Evolutionary conservation across 1,140 invertebrate genomes (phyloP).

Genomic region (Onthophagus taurus): DNA sequence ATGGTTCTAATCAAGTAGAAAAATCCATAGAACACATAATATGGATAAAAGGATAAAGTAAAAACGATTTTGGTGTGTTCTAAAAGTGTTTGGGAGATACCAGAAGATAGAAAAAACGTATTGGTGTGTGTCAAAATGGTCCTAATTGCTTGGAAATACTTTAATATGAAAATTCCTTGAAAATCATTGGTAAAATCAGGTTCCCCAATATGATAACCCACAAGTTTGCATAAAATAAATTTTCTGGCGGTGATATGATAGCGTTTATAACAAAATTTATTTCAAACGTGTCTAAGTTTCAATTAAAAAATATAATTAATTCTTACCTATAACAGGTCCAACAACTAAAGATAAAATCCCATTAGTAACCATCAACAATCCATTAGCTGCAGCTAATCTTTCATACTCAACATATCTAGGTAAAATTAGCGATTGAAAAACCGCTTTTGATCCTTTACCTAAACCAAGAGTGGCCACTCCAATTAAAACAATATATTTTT

Average conservation of each 20-base stretch:
- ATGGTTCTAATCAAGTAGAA: no score
- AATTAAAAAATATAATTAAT: conserved; percentile 8
- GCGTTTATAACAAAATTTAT: neutral
- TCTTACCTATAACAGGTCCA: conserved; percentile 40
- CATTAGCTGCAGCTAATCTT: conserved; percentile 42
- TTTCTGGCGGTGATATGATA: conserved; percentile 1
- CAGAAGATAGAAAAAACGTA: no score
- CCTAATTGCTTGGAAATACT: no score
- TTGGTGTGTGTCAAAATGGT: no score
- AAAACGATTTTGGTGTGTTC: no score
- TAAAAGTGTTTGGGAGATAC: no score
- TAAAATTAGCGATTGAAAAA: conserved; percentile 38
- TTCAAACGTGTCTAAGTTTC: neutral
- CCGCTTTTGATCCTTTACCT: conserved; percentile 33
- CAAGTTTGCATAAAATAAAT: neutral
- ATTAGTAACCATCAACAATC: conserved; percentile 40
- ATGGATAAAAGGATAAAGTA: no score
- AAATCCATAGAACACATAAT: no score
- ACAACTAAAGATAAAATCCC: conserved; percentile 36
- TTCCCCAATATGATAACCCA: neutral
- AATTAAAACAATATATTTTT: conserved; percentile 13
- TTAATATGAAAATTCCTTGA: no score
- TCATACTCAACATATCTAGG: conserved; percentile 40
- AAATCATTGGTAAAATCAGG: neutral
- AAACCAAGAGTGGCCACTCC: conserved; percentile 26